phyloP scores from a whole-genome alignment of 2,113 vertebrate species.

The Pelvicachromis taeniatus region DNA sequence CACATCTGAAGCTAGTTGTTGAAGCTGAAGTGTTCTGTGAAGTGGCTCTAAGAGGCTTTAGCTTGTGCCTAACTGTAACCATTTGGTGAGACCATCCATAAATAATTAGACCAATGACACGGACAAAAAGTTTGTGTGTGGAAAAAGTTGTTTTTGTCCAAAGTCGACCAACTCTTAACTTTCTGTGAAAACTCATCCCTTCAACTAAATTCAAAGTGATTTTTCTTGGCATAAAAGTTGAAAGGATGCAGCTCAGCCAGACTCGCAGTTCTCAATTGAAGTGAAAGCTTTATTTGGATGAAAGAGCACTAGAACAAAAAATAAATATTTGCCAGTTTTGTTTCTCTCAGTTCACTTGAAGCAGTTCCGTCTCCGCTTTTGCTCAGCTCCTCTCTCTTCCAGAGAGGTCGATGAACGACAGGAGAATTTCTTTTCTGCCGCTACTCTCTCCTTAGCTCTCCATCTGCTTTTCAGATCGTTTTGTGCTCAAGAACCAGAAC shows the following conservation, averaged over 20 bases:
- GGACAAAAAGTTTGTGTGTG: background rate
- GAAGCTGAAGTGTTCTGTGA: background rate
- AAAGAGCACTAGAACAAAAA: constrained; percentile 2
- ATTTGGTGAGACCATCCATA: background rate
- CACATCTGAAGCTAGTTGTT: background rate
- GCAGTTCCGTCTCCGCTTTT: background rate
- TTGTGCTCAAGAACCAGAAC: background rate
- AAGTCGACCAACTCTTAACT: constrained; percentile 17
- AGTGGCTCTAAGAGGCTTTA: background rate
- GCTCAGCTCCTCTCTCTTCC: background rate
- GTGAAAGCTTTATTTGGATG: constrained; percentile 11
- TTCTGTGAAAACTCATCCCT: constrained; percentile 19
- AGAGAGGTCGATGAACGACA: constrained; percentile 14
- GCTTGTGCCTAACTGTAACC: background rate
- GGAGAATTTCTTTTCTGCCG: background rate
- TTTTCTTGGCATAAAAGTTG: constrained; percentile 21
- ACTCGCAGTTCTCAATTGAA: background rate
- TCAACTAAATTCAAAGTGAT: constrained; percentile 41
- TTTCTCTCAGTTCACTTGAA: background rate
- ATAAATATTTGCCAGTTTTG: constrained; percentile 22
- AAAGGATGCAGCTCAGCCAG: constrained; percentile 21
- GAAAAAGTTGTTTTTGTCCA: background rate
- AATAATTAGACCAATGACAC: background rate
- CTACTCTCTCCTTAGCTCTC: background rate
- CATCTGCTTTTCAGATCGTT: constrained; percentile 41